A percentile compares a stretch with the other conserved stretches of the same genome.
These are phyloP conservation scores for Mythimna albipuncta DNA, from an alignment of 2,888 invertebrate genomes.

Conservation along the genomic window DNA sequence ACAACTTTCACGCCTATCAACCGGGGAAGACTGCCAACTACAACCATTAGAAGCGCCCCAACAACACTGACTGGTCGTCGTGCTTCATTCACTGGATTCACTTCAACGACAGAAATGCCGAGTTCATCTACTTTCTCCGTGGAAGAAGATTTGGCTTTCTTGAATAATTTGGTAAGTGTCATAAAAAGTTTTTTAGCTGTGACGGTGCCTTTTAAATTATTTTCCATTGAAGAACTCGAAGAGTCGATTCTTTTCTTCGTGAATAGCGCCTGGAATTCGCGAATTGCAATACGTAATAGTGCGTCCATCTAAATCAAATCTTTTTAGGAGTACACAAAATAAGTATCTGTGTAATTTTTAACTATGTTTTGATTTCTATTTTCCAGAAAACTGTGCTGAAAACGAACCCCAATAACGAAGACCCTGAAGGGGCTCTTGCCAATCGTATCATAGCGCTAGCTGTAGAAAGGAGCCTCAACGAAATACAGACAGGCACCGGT, in stretches of 20 bases:
- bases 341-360: background rate
- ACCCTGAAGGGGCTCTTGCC: constrained; percentile 87
- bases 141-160: constrained; percentile 91
- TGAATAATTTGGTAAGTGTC: constrained; percentile 90
- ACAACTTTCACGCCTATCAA: constrained; percentile 82
- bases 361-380: constrained; percentile 19
- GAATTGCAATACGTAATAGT: background rate
- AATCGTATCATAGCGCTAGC: constrained; percentile 90
- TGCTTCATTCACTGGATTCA: constrained; percentile 69
- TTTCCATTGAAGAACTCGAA: background rate
- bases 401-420: constrained; percentile 80
- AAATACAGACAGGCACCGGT: constrained; percentile 79
- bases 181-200: background rate
- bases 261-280: background rate
- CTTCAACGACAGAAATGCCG: constrained; percentile 83
- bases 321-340: background rate
- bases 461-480: constrained; percentile 87
- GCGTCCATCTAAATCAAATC: background rate
- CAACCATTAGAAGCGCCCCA: constrained; percentile 69
- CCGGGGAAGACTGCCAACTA: constrained; percentile 74
- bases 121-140: constrained; percentile 87
- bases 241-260: background rate
- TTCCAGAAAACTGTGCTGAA: constrained; percentile 87
- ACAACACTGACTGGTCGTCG: constrained; percentile 72
- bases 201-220: background rate